Conservation (phyloP, 2,888 invertebrate species). For the Chirona hameri region DNA sequence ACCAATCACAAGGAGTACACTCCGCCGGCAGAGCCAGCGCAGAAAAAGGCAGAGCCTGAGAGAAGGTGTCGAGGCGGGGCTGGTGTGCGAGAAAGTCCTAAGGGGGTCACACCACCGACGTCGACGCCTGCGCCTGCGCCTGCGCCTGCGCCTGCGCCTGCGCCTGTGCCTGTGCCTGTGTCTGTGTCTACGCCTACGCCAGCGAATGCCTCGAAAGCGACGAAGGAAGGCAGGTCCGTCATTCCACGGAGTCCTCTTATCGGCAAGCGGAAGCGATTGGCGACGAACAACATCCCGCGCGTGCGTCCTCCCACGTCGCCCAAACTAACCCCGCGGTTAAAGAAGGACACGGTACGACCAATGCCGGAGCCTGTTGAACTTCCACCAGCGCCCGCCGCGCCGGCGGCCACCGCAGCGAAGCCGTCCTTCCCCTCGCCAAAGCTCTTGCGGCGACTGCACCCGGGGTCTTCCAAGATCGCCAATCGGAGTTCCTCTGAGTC, state of each 20-base stretch:
- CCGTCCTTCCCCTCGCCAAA: not conserved
- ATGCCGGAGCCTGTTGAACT: not conserved
- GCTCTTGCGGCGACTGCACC: not conserved
- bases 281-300: not conserved
- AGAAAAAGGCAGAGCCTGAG: too few species aligned
- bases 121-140: too few species aligned
- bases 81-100: too few species aligned
- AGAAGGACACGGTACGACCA: not conserved
- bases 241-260: not conserved
- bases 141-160: too few species aligned
- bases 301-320: not conserved
- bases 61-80: too few species aligned
- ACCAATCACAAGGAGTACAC: constrained; percentile 25
- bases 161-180: too few species aligned
- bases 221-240: not conserved
- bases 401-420: not conserved
- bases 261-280: not conserved
- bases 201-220: too few species aligned
- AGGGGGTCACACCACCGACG: too few species aligned
- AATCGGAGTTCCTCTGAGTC: not conserved
- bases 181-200: too few species aligned
- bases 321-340: not conserved
- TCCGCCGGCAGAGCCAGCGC: not conserved
- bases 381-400: not conserved
- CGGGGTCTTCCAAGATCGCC: not conserved